A percentile compares a stretch with the other conserved stretches of the same genome.
Conservation (phyloP, 2,888 invertebrate species). For the Ormyrus nitidulus region DNA sequence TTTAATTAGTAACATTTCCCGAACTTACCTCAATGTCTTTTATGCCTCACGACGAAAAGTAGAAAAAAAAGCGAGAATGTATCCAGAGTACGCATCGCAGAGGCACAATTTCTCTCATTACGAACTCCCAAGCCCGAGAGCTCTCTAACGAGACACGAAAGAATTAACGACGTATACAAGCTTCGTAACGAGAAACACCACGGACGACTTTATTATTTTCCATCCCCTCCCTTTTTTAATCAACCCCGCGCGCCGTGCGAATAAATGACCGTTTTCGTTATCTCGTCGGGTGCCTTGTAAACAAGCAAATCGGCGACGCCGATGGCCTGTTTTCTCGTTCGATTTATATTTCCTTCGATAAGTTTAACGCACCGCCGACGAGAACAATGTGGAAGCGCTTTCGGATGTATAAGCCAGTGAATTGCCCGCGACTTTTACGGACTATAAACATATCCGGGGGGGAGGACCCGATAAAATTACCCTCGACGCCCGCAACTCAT, state of each 20-base stretch:
- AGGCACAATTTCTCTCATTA: no score
- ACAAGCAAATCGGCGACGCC: slow-evolving; percentile 11
- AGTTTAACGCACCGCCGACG: slow-evolving; percentile 19
- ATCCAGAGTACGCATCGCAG: no score
- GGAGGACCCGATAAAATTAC: slow-evolving; percentile 26
- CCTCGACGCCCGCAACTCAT: slow-evolving; percentile 10
- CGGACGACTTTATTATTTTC: background rate
- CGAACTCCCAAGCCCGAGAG: no score
- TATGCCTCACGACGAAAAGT: no score
- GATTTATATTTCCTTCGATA: slow-evolving; percentile 42
- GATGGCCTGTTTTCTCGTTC: slow-evolving; percentile 15
- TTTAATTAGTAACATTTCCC: no score
- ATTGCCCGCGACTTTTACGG: slow-evolving; percentile 25
- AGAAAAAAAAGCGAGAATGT: no score
- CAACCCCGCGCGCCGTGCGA: no score
- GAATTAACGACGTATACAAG: background rate
- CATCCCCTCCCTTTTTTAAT: no score
- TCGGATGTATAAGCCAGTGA: background rate
- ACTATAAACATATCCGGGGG: slow-evolving; percentile 26
- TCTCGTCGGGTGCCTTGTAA: background rate
- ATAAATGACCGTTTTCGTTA: no score
- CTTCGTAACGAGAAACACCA: background rate
- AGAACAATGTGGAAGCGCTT: slow-evolving; percentile 14
- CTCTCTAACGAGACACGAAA: no score
- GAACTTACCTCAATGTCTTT: no score